phyloP scores from a whole-genome alignment of 2,888 invertebrate species.

The Cryptophagus acutangulus region DNA sequence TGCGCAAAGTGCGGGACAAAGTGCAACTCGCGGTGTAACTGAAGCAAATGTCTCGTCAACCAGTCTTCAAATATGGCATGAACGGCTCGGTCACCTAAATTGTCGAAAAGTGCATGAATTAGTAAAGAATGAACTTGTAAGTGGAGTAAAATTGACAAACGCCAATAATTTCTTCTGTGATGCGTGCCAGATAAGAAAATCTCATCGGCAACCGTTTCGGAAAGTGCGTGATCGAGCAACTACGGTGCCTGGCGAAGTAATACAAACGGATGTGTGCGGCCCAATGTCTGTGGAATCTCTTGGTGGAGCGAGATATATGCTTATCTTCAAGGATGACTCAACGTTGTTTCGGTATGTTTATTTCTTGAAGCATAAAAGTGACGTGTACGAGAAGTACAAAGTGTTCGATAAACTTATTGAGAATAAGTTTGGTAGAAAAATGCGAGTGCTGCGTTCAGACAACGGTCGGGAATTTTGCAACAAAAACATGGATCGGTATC shows the following conservation, averaged over 20 bases:
- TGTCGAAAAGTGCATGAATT: conserved; percentile 10
- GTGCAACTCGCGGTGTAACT: too few species aligned
- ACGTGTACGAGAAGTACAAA: conserved; percentile 14
- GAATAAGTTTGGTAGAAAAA: conserved; percentile 13
- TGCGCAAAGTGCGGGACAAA: too few species aligned
- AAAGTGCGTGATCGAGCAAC: too few species aligned
- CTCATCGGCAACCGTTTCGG: conserved; percentile 19
- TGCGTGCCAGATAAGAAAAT: conserved; percentile 23
- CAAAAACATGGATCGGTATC: conserved; percentile 8
- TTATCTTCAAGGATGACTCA: conserved; percentile 20
- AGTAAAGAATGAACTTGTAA: conserved; percentile 8
- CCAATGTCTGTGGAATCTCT: too few species aligned
- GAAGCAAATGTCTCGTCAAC: conserved; percentile 17
- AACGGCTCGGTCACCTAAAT: conserved; percentile 16
- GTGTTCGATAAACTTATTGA: conserved; percentile 2
- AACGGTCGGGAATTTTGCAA: conserved; percentile 15
- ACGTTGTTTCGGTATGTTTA: conserved; percentile 18
- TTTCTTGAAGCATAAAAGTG: conserved; percentile 20
- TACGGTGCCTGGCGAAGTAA: background rate
- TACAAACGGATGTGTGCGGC: background rate
- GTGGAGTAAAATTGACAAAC: conserved; percentile 3
- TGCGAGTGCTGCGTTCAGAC: conserved; percentile 9
- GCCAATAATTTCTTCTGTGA: conserved; percentile 19
- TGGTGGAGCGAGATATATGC: too few species aligned
- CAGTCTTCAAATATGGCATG: conserved; percentile 13